Evolutionary conservation across 2,113 vertebrate species (phyloP), one percentile per base, ranked within the genome.

Genomic region (Mungos mungo): DNA sequence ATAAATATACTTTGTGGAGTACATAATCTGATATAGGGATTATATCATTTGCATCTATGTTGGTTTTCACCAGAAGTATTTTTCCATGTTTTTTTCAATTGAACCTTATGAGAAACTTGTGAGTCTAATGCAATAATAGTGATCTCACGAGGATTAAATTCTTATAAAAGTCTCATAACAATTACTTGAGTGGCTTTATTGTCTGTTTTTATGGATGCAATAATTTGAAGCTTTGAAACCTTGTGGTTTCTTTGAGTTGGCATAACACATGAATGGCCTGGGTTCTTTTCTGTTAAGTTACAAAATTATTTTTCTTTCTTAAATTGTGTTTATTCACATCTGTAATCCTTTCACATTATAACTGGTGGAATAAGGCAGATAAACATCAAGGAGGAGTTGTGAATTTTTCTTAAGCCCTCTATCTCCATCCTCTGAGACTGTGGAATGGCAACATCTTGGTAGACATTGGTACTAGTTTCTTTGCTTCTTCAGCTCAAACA

Each of bases 151-250:
- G 12, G 25, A 83, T 83, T 85, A 66, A 90, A 96, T 69, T 90
- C 31, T 74, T 82, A 77, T 41, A 76, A 93, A 95, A 80, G 13
- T 88, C 76, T 84, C 77, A 35, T 79, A 95, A 87, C 25, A 93
- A 68, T 88, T 95, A 84, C 60, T 82, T 90, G 31, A 57, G 13
- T 93, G 13, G 7, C 80, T 96, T 95, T 92, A 88, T 88, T 91
- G 47, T 92, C 50, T 71, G 2, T 94, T 81, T 80, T 90, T 15
- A 83, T 83, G 52, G 7, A 41, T 88, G 2, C 54, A 65, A 21
- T 90, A 65, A 96, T 91, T 57, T 80, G 27, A 95, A 83, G 33
- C 16, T 93, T 91, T 93, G 60, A 90, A 95, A 71, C 2, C 14
- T 74, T 87, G 52, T 93, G n/a, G 16, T 79, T 86, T 90, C 80